Conservation (phyloP, 37 sponge, comb jelly and placozoan genomes). For the Hormiphora californensis region DNA sequence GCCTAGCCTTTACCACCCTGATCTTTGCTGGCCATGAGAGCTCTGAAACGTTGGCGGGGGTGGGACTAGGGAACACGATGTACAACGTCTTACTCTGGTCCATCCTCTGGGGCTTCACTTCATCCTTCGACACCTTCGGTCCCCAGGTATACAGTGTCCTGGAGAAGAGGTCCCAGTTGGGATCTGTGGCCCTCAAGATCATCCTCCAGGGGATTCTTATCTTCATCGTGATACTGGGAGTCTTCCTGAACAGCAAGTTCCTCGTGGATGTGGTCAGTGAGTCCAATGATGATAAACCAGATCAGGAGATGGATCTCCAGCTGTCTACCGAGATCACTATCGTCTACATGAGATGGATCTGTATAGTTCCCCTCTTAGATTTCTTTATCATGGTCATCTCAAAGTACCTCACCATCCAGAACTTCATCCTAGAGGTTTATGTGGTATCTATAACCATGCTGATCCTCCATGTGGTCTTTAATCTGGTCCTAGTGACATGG, state of each 20-base stretch:
- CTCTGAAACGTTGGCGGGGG: slow-evolving; percentile 8
- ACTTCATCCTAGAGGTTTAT: not conserved
- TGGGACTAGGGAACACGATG: slow-evolving; percentile 41
- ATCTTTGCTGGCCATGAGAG: not conserved
- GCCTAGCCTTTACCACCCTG: slow-evolving; percentile 39
- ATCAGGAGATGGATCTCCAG: not conserved
- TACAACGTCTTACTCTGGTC: slow-evolving; percentile 33
- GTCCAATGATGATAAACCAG: not conserved
- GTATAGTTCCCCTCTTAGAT: slow-evolving; percentile 15
- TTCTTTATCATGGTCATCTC: not conserved
- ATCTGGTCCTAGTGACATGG: not conserved
- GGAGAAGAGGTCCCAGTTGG: not conserved
- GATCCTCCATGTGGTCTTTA: not conserved
- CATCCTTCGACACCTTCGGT: slow-evolving; percentile 20
- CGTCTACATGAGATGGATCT: not conserved
- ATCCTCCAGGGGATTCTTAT: not conserved
- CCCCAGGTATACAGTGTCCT: not conserved
- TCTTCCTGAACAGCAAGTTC: slow-evolving; percentile 17
- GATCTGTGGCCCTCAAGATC: slow-evolving; percentile 37
- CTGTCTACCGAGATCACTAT: not conserved
- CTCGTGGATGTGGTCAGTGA: not conserved
- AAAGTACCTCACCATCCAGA: not conserved
- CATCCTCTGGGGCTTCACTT: slow-evolving; percentile 37
- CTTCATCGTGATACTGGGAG: slow-evolving; percentile 33
- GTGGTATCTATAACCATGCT: not conserved